Conservation (phyloP, 2,888 invertebrate species). For the Arge pagana region DNA sequence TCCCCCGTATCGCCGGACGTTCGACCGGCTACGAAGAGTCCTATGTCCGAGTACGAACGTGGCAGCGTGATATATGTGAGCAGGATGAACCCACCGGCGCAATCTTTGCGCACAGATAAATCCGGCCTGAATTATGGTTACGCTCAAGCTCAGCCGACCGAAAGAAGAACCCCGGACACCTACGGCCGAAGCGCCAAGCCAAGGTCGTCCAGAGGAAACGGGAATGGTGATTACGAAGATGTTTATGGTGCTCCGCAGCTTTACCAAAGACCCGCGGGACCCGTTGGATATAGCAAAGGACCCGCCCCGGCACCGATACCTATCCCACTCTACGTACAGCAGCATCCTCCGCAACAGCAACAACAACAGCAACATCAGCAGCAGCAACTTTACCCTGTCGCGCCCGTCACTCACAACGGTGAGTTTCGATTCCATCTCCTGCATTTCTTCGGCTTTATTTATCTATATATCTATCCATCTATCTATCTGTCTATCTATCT, state of each 20-base stretch:
- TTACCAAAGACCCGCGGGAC: slow-evolving; percentile 50
- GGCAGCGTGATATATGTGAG: slow-evolving; percentile 38
- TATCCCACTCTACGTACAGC: slow-evolving; percentile 45
- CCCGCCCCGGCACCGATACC: slow-evolving; percentile 46
- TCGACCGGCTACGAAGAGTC: slow-evolving; percentile 43
- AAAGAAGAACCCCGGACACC: slow-evolving; percentile 81
- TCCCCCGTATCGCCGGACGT: slow-evolving; percentile 46
- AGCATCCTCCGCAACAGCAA: slow-evolving; percentile 34
- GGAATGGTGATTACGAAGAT: slow-evolving; percentile 76
- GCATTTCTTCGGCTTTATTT: too few relatives aligned
- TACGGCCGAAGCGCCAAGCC: slow-evolving; percentile 66
- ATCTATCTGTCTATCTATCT: too few relatives aligned
- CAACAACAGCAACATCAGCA: slow-evolving; percentile 23
- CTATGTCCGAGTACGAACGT: slow-evolving; percentile 45
- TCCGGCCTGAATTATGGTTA: slow-evolving; percentile 55
- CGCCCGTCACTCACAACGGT: slow-evolving; percentile 36
- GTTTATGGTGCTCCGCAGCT: slow-evolving; percentile 63
- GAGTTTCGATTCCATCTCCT: too few relatives aligned
- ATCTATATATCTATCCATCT: too few relatives aligned
- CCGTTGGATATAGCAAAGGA: slow-evolving; percentile 40
- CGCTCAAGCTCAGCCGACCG: slow-evolving; percentile 56
- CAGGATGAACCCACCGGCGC: slow-evolving; percentile 54
- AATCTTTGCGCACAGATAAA: slow-evolving; percentile 48
- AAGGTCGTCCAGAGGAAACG: slow-evolving; percentile 52
- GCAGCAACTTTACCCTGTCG: slow-evolving; percentile 32